Conservation (phyloP, 2,113 vertebrate species). For the Hemichromis elongatus region DNA sequence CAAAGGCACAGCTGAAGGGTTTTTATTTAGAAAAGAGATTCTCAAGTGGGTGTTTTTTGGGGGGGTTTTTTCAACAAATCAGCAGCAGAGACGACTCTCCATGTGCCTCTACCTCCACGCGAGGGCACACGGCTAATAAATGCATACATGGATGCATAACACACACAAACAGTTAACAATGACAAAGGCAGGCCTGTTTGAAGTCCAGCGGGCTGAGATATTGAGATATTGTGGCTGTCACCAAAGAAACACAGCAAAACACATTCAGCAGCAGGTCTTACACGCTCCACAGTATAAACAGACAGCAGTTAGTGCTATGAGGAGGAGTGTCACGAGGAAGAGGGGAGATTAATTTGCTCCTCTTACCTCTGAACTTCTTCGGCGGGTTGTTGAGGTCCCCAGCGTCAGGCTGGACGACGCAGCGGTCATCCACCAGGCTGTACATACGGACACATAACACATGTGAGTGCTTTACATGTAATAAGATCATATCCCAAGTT, state of each 20-base stretch:
- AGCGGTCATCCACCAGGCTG: conserved; percentile 97
- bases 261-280: conserved; percentile 31
- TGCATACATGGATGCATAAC: not conserved
- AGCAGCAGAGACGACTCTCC: not conserved
- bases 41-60: not conserved
- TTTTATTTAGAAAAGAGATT: conserved; percentile 18
- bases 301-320: conserved; percentile 14
- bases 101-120: not conserved
- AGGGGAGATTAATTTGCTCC: not conserved
- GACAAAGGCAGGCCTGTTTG: conserved; percentile 49
- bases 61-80: not conserved
- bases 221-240: conserved; percentile 47
- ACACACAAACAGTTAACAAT: not conserved
- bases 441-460: conserved; percentile 8
- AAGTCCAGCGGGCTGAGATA: conserved; percentile 39
- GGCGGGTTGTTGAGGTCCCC: conserved; percentile 96
- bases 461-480: not conserved
- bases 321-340: not conserved
- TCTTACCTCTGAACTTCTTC: conserved; percentile 96
- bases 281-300: conserved; percentile 34
- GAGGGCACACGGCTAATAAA: not conserved
- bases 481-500: not conserved
- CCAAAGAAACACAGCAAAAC: conserved; percentile 58
- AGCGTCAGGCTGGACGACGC: conserved; percentile 93
- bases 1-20: conserved; percentile 33